Base-by-base conservation (phyloP, 2,888 invertebrate species). In the Leucophenga maculata region DNA sequence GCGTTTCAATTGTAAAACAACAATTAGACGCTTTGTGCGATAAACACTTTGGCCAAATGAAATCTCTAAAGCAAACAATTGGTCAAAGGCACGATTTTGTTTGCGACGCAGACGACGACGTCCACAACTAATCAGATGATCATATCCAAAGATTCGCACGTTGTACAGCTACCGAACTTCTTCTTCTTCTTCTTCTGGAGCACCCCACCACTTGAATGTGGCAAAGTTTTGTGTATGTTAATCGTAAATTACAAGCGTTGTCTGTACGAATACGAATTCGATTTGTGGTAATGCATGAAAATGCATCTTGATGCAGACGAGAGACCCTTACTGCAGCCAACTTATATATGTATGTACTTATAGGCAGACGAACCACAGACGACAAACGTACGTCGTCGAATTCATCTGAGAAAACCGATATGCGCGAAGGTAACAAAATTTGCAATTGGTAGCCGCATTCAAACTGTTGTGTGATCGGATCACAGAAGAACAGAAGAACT, bases 231-330 rank as follows among this genome's bases (percentile, higher is more conserved):
- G 26, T 57, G 55, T 50, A 32, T 69, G 66, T 66, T 62, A 59
- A 69, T 48, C 67, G 71, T 67, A 69, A 71, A 71, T 69, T 69
- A 69, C 71, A 71, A 62, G 66, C 65, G 39, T 65, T 68, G 68
- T 60, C 71, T 66, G 26, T 46, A 26, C 11, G 52, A 48, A 26
- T 54, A 64, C 39, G 55, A 44, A 32, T 18, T 54, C 22, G 60
- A 18, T 48, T 46, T 39, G n/a, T 57, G 57, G 57, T 57, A 57
- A 57, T 57, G 57, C 65, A 65, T 20, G 52, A 32, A 65, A 22
- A 14, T 52, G 66, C 54, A 54, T 54, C 66, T 66, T 54, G 60
- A 31, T 20, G 16, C 39, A n/a, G 60, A 55, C n/a, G 22, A 14
- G 55, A 14, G 9, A 39, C 4, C 26, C 26, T 26, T 26, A 26